Percentiles rank a stretch among this genome's conserved stretches.
Conservation (phyloP, 2,113 vertebrate species). For the Anguilla japonica region DNA sequence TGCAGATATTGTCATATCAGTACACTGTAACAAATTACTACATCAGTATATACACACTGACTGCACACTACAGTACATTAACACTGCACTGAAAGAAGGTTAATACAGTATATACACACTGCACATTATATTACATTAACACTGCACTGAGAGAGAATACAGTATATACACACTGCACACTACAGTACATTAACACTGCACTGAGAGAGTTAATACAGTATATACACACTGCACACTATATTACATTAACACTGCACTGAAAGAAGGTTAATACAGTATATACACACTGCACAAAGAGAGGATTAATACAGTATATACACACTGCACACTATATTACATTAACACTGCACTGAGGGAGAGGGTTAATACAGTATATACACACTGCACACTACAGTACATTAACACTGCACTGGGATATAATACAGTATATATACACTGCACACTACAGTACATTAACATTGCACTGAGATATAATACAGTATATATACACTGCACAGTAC, state of each 20-base stretch:
- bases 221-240: too few species aligned
- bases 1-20: too few species aligned
- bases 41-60: neutral
- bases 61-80: conserved; percentile 8
- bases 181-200: neutral
- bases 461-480: neutral
- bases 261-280: neutral
- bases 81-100: neutral
- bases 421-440: too few species aligned
- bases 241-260: too few species aligned
- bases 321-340: too few species aligned
- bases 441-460: too few species aligned
- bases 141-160: neutral
- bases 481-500: conserved; percentile 4
- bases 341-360: too few species aligned
- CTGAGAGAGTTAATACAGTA: neutral
- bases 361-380: neutral
- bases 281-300: neutral
- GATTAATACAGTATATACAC: too few species aligned
- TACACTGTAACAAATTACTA: neutral
- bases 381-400: conserved; percentile 14
- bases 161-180: conserved; percentile 13
- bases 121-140: conserved; percentile 2
- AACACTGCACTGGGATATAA: neutral
- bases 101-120: neutral